phyloP scores from a whole-genome alignment of 2,113 vertebrate genomes.

The Zapus hudsonius region DNA sequence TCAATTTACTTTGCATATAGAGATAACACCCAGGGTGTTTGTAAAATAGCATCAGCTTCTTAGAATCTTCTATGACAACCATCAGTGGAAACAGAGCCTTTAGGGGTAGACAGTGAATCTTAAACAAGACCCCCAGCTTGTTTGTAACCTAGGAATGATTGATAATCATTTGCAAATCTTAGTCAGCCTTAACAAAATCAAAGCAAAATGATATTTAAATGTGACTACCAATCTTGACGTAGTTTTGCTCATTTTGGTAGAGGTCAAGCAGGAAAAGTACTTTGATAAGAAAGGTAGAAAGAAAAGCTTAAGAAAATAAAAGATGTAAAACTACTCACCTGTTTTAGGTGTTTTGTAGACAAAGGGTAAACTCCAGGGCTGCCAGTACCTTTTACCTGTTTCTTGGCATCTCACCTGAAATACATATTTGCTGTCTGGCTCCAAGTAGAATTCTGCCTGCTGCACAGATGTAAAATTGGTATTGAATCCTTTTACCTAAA shows the following conservation, averaged over 20 bases:
- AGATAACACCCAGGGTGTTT: neutral
- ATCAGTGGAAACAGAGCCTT: neutral
- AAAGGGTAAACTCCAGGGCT: conserved; percentile 82
- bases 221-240: neutral
- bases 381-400: conserved; percentile 80
- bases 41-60: neutral
- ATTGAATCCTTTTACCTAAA: conserved; percentile 72
- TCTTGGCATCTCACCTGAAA: conserved; percentile 85
- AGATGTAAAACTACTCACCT: conserved; percentile 75
- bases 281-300: neutral
- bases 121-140: neutral
- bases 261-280: neutral
- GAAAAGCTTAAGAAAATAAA: neutral
- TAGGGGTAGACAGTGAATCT: neutral
- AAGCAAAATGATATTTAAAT: neutral
- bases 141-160: neutral
- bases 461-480: accelerated
- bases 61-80: neutral
- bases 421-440: conserved; percentile 72
- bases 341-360: conserved; percentile 80
- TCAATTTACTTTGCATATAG: neutral
- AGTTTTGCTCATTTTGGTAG: neutral
- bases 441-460: conserved; percentile 72
- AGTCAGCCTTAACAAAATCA: conserved; percentile 19
- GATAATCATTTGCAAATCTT: neutral